Evolutionary conservation across 2,797 vertebrate genomes (phyloP), one percentile per base, ranked within the genome.

Genomic region (Sebastes steindachneri): DNA sequence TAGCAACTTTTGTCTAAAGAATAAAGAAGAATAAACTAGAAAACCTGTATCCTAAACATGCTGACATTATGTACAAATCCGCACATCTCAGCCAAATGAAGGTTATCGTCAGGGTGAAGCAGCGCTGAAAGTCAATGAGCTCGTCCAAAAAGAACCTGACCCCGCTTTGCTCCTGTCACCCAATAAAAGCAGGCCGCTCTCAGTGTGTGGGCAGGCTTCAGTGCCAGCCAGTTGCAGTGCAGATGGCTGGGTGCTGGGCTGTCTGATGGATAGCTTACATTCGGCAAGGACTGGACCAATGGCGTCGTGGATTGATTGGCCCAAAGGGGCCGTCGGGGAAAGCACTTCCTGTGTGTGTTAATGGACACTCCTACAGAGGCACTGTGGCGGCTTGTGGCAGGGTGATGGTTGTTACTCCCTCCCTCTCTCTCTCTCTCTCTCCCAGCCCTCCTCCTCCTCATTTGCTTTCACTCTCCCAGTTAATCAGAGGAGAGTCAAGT

Each of bases 321-420:
- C 92, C 91, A 88, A 88, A 89, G 92, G 91, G 92, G 90, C 89
- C 41, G 89, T 93, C 88, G 86, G 87, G 86, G 86, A 88, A 88
- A 92, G 93, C 92, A 89, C 91, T 94, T 95, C 94, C 94, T 95
- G 93, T 92, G 83, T 87, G 91, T 94, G 94, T 94, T 95, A 94
- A 95, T 94, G 93, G 94, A 95, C 80, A 55, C 84, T 93, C 82
- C 89, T 89, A 86, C 84, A 89, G 91, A 92, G 89, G 91, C 91
- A 89, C 71, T 78, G 85, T 90, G 91, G 90, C 69, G 78, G 87
- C 91, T 90, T 86, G 88, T 86, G 89, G 89, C 85, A 75, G 80
- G 60, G 80, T 21, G 81, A 88, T 87, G 70, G 82, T 76, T 92
- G 79, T 89, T 91, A 71, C 87, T 89, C 73, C 31, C 82, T 11